Conservation (phyloP, 2,113 vertebrate genomes). For the Brienomyrus brachyistius region DNA sequence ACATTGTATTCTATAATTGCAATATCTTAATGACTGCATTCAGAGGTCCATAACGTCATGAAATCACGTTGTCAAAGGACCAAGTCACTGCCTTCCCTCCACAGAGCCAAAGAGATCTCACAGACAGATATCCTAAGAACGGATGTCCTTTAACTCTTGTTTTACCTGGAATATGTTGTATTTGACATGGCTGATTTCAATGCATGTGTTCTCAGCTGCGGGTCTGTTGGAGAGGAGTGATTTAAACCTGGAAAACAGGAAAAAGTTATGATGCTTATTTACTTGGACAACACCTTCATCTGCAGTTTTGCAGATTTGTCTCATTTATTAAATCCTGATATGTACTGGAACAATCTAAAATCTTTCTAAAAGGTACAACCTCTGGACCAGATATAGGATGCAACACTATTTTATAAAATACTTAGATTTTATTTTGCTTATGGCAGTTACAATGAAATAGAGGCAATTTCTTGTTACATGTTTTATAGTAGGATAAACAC, state of each 20-base stretch:
- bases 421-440: neutral
- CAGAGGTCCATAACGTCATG: no score
- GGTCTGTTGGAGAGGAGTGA: slow-evolving; percentile 85
- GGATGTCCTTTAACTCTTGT: neutral
- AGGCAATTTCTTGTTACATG: neutral
- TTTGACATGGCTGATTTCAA: slow-evolving; percentile 96
- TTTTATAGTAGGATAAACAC: neutral
- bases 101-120: neutral
- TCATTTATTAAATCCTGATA: neutral
- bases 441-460: neutral
- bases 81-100: neutral
- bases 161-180: slow-evolving; percentile 95
- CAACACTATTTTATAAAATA: neutral
- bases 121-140: neutral
- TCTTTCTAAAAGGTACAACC: neutral
- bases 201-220: slow-evolving; percentile 83
- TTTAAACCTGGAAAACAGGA: slow-evolving; percentile 73
- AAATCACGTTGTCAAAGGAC: neutral
- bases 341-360: neutral
- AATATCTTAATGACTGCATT: neutral
- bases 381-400: neutral
- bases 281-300: neutral
- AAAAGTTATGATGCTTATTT: neutral
- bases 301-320: neutral
- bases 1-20: neutral